Percentiles rank a stretch among this genome's conserved stretches.
Evolutionary conservation across 1,140 invertebrate species (phyloP).

Genomic region (Littorina saxatilis): DNA sequence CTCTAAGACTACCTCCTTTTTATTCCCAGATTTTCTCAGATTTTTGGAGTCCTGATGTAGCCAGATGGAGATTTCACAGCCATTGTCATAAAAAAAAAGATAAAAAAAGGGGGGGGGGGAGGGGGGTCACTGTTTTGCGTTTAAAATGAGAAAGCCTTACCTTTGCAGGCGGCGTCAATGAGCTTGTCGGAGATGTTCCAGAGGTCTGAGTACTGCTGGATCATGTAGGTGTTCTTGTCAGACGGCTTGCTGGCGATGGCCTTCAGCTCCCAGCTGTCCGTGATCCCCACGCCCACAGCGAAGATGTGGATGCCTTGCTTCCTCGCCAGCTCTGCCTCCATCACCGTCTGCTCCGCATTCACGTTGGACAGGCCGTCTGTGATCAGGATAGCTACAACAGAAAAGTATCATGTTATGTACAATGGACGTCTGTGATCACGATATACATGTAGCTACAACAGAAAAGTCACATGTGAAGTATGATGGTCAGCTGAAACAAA

Average conservation of each 20-base stretch:
- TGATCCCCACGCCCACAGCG: slow-evolving; percentile 62
- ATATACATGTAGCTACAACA: background rate
- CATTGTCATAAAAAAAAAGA: no score
- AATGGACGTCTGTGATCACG: background rate
- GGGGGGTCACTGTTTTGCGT: no score
- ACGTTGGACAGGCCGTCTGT: slow-evolving; percentile 71
- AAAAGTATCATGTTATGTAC: slow-evolving; percentile 3
- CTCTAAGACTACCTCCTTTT: no score
- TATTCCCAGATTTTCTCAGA: no score
- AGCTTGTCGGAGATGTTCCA: slow-evolving; percentile 52
- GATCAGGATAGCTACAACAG: slow-evolving; percentile 64
- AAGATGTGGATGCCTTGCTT: slow-evolving; percentile 61
- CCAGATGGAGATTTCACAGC: no score
- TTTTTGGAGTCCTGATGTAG: no score
- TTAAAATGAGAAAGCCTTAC: no score
- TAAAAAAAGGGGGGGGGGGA: no score
- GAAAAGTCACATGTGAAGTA: background rate
- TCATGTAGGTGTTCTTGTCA: slow-evolving; percentile 53
- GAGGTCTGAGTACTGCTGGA: slow-evolving; percentile 53
- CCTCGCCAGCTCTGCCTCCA: slow-evolving; percentile 57
- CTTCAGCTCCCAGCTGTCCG: slow-evolving; percentile 59
- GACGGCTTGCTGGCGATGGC: slow-evolving; percentile 61
- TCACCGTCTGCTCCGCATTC: slow-evolving; percentile 61
- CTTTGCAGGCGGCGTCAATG: slow-evolving; percentile 56
- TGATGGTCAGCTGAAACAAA: no score